Evolutionary conservation across 2,888 invertebrate species (phyloP).

Genomic region (Digitonthophagus gazella): DNA sequence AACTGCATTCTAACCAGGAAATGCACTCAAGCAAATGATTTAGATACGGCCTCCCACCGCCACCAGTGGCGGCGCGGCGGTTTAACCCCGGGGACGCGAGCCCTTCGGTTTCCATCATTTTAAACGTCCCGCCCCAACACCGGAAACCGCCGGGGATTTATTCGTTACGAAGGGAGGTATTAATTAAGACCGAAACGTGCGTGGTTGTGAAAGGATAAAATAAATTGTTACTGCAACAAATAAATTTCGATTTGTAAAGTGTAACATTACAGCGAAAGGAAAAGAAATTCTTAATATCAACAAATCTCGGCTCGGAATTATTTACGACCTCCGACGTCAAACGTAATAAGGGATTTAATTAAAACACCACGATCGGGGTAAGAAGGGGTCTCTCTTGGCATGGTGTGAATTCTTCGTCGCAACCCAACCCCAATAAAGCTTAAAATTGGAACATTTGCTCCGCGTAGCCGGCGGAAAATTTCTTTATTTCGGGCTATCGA

Average conservation of each 20-base stretch:
- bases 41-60: not conserved
- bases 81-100: constrained; percentile 1
- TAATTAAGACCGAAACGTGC: not conserved
- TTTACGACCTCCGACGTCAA: not conserved
- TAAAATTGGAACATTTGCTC: not conserved
- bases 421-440: not conserved
- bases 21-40: not conserved
- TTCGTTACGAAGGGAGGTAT: not conserved
- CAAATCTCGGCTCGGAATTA: too few species aligned
- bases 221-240: not conserved
- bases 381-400: not conserved
- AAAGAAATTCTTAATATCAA: not conserved
- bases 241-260: too few species aligned
- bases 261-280: not conserved
- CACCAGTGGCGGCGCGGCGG: not conserved
- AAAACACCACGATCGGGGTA: not conserved
- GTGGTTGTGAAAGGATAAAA: not conserved
- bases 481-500: not conserved
- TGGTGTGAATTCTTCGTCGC: not conserved
- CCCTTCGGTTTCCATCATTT: constrained; percentile 9
- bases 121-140: not conserved
- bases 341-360: not conserved
- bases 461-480: not conserved
- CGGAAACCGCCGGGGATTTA: not conserved
- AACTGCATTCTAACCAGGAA: not conserved